phyloP scores from a whole-genome alignment of 2,797 vertebrate species.

The Myotis vivesi region DNA sequence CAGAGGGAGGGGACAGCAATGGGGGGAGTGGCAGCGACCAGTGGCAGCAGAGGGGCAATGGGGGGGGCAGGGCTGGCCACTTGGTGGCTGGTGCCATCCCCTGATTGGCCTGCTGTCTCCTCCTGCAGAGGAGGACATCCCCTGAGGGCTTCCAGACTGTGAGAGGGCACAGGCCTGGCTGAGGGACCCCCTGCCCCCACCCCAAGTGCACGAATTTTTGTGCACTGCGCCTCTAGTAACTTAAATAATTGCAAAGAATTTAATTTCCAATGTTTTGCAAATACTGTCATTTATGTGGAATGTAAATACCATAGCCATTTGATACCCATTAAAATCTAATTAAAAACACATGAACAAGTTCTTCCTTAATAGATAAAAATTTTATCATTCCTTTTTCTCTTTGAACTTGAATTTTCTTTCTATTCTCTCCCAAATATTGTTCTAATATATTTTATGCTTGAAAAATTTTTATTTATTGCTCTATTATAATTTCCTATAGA shows the following conservation, averaged over 20 bases:
- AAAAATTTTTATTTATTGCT: constrained; percentile 27
- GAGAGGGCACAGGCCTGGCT: no score
- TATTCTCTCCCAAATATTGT: not conserved
- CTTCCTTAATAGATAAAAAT: constrained; percentile 23
- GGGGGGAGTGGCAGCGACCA: no score
- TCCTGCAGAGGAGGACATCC: no score
- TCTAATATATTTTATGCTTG: not conserved
- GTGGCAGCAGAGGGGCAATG: no score
- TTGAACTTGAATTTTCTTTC: constrained; percentile 46
- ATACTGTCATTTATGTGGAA: constrained; percentile 15
- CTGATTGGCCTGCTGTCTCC: no score
- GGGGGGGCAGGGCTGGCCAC: no score
- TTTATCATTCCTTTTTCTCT: constrained; percentile 31
- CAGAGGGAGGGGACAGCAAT: no score
- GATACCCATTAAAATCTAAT: not conserved
- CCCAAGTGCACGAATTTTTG: no score
- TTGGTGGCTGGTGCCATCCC: no score
- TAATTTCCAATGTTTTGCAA: constrained; percentile 39
- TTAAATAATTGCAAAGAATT: not conserved
- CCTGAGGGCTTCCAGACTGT: no score
- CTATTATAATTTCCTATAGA: not conserved
- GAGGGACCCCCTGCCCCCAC: no score
- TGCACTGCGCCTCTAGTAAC: not conserved
- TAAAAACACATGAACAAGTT: not conserved
- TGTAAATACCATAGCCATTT: constrained; percentile 41